A percentile compares a stretch with the other conserved stretches of the same genome.
Conservation (phyloP, 2,797 vertebrate genomes). For the Lindbergichthys nudifrons region DNA sequence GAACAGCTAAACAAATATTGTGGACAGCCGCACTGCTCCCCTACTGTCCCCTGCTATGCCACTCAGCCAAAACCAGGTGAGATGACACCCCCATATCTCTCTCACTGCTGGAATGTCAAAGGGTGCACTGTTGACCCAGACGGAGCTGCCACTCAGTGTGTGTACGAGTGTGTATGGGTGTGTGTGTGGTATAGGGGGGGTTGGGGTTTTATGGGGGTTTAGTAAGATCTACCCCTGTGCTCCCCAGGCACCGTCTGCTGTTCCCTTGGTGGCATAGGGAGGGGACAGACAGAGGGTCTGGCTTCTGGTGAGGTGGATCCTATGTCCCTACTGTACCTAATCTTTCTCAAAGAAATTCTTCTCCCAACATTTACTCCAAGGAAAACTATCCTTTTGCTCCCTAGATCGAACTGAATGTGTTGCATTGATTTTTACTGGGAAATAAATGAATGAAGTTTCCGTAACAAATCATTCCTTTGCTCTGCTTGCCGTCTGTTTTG, state of each 20-base stretch:
- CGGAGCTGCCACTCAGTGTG: conserved; percentile 77
- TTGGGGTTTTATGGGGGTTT: conserved; percentile 40
- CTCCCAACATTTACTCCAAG: conserved; percentile 21
- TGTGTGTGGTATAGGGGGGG: conserved; percentile 22
- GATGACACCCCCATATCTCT: conserved; percentile 69
- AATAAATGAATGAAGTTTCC: conserved; percentile 18
- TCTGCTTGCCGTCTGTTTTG: conserved; percentile 4
- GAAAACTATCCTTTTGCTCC: conserved; percentile 15
- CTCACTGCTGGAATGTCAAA: conserved; percentile 72
- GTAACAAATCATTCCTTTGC: conserved; percentile 22
- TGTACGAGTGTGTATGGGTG: conserved; percentile 50
- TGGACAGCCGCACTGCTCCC: conserved; percentile 51
- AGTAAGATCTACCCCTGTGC: conserved; percentile 43
- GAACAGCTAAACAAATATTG: conserved; percentile 83
- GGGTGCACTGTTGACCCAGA: conserved; percentile 83
- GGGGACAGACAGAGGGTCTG: conserved; percentile 78
- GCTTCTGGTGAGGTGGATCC: conserved; percentile 37
- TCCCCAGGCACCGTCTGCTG: conserved; percentile 63
- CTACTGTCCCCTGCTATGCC: conserved; percentile 61
- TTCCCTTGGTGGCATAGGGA: conserved; percentile 64
- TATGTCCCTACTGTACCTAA: conserved; percentile 34
- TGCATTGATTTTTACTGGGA: conserved; percentile 19
- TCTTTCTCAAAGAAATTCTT: conserved; percentile 60
- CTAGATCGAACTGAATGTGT: neutral
- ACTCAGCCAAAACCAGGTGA: conserved; percentile 75